phyloP scores from a whole-genome alignment of 2,888 invertebrate genomes.

The Operophtera brumata region DNA sequence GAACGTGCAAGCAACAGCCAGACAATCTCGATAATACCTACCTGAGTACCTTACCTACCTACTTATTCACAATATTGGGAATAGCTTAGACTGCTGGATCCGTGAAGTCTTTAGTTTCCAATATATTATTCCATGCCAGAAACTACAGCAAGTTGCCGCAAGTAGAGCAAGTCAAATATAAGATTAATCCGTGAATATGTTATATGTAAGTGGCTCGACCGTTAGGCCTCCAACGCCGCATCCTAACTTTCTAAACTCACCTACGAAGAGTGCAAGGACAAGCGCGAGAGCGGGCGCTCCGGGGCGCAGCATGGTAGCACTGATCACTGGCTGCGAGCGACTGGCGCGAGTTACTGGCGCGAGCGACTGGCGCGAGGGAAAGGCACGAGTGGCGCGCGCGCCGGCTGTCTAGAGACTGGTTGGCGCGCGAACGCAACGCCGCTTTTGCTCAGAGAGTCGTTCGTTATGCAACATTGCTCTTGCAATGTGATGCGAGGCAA shows the following conservation, averaged over 20 bases:
- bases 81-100: constrained; percentile 5
- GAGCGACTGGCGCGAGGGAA: constrained; percentile 6
- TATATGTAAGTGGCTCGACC: constrained; percentile 30
- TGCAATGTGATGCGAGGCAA: constrained; percentile 7
- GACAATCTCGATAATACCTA: not conserved
- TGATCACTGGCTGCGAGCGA: constrained; percentile 18
- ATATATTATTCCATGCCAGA: constrained; percentile 10
- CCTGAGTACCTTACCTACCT: too few relatives aligned
- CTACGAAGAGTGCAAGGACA: constrained; percentile 19
- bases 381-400: constrained; percentile 26
- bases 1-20: not conserved
- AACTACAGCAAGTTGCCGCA: constrained; percentile 9
- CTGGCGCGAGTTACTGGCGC: constrained; percentile 15
- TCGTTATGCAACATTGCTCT: constrained; percentile 18
- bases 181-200: constrained; percentile 23
- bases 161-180: constrained; percentile 23
- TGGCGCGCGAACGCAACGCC: constrained; percentile 12
- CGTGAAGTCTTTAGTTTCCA: not conserved
- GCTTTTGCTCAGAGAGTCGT: constrained; percentile 14
- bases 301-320: constrained; percentile 22
- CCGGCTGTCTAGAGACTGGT: constrained; percentile 34
- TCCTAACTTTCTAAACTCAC: constrained; percentile 29
- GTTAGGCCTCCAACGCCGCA: constrained; percentile 29
- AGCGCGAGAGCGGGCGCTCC: constrained; percentile 16
- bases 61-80: not conserved